A percentile compares a stretch with the other conserved stretches of the same genome.
Evolutionary conservation across 2,888 invertebrate species (phyloP).

Genomic region (Dryobota labecula): DNA sequence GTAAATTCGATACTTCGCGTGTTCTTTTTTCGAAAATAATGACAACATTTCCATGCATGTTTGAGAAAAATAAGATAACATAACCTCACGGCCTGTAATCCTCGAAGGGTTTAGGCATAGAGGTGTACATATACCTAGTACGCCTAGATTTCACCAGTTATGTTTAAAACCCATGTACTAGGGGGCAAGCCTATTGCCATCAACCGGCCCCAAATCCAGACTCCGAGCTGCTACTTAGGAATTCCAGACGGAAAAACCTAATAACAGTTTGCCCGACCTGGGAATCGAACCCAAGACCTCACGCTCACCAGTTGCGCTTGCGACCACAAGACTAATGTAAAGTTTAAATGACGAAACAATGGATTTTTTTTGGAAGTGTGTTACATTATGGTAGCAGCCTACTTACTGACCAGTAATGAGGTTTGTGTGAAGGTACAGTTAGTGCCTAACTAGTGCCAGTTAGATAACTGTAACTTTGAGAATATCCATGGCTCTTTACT

Average conservation of each 20-base stretch:
- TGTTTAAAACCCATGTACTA: background rate
- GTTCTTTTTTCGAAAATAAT: too few relatives aligned
- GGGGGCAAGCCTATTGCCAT: background rate
- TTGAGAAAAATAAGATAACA: slow-evolving; percentile 1
- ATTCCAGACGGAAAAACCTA: background rate
- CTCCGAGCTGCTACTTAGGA: background rate
- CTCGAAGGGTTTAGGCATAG: background rate
- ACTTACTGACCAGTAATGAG: slow-evolving; percentile 10
- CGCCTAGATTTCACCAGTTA: too few relatives aligned
- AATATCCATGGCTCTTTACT: background rate
- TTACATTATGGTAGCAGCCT: slow-evolving; percentile 38
- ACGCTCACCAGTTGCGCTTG: background rate
- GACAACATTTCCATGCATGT: too few relatives aligned
- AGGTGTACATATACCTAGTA: background rate
- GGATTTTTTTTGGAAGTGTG: slow-evolving; percentile 49
- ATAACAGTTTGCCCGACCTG: background rate
- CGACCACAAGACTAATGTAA: slow-evolving; percentile 11
- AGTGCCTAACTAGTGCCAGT: background rate
- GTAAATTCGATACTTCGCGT: too few relatives aligned
- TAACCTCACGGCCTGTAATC: background rate
- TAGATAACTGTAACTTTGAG: background rate
- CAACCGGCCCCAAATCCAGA: background rate
- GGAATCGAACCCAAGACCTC: background rate
- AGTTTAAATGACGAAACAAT: slow-evolving; percentile 59
- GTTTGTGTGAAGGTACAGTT: slow-evolving; percentile 4